Evolutionary conservation across 2,113 vertebrate genomes (phyloP).

Genomic region (Malurus elegans): DNA sequence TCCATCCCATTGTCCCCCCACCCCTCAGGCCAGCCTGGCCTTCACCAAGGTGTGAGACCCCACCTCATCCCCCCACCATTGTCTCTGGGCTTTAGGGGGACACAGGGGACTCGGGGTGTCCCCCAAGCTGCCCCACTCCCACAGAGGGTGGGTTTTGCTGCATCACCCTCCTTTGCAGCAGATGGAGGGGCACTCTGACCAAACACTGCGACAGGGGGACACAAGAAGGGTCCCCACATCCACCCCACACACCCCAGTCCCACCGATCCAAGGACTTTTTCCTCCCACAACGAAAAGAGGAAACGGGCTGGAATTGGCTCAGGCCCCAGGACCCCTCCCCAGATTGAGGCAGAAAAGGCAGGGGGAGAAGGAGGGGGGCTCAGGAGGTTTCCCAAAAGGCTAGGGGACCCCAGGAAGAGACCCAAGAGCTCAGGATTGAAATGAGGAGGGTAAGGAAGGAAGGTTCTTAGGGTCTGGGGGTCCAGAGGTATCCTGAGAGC

Average conservation of each 20-base stretch:
- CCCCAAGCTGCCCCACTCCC: not conserved
- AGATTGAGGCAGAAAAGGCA: not conserved
- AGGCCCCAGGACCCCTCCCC: not conserved
- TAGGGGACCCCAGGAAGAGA: not conserved
- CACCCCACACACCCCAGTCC: not conserved
- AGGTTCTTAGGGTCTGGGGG: no score
- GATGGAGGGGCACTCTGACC: not conserved
- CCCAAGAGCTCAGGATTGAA: not conserved
- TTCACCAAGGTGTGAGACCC: not conserved
- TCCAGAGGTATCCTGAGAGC: not conserved
- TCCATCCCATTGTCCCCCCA: not conserved
- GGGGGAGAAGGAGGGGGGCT: not conserved
- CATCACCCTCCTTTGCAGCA: not conserved
- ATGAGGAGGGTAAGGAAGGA: not conserved
- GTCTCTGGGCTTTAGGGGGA: not conserved
- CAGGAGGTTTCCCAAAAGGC: not conserved
- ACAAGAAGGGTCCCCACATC: not conserved
- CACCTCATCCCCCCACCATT: no score
- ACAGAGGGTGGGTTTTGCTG: not conserved
- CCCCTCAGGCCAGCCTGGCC: not conserved
- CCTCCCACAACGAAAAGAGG: not conserved
- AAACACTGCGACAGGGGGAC: not conserved
- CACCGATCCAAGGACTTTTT: not conserved
- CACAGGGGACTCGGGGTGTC: not conserved
- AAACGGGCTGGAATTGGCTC: not conserved